Conservation (phyloP, 2,113 vertebrate species). For the Rhabdornis inornatus region DNA sequence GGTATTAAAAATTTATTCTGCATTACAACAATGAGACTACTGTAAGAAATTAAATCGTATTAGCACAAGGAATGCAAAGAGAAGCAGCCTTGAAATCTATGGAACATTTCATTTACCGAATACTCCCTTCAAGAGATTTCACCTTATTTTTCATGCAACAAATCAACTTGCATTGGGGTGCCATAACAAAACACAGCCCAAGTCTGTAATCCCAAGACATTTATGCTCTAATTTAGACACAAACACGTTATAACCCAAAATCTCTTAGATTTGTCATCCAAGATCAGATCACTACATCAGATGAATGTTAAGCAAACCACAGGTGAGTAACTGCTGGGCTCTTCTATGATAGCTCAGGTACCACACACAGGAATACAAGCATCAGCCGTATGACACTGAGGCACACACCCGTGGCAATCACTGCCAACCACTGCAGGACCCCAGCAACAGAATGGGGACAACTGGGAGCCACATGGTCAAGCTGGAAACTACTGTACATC, state of each 20-base stretch:
- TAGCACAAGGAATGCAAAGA: neutral
- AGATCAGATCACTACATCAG: neutral
- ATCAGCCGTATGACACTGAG: neutral
- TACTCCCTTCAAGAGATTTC: neutral
- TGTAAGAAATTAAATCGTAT: neutral
- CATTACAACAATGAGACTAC: neutral
- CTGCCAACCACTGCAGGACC: neutral
- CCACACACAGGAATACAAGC: neutral
- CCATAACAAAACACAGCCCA: neutral
- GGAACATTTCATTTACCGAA: neutral
- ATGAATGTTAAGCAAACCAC: neutral
- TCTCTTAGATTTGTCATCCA: neutral
- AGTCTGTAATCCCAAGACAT: neutral
- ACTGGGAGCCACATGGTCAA: fast-evolving
- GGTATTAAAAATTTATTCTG: neutral
- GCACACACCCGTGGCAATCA: neutral
- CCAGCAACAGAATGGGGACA: fast-evolving
- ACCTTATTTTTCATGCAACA: neutral
- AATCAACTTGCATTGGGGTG: neutral
- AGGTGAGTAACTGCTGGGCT: neutral
- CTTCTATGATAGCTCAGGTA: neutral
- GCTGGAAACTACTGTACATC: neutral
- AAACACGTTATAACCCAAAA: neutral
- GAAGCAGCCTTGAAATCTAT: neutral
- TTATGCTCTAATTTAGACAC: neutral